Evolutionary conservation across 2,888 invertebrate genomes (phyloP), one percentile per base, ranked within the genome.

Genomic region (Calameuta filiformis): DNA sequence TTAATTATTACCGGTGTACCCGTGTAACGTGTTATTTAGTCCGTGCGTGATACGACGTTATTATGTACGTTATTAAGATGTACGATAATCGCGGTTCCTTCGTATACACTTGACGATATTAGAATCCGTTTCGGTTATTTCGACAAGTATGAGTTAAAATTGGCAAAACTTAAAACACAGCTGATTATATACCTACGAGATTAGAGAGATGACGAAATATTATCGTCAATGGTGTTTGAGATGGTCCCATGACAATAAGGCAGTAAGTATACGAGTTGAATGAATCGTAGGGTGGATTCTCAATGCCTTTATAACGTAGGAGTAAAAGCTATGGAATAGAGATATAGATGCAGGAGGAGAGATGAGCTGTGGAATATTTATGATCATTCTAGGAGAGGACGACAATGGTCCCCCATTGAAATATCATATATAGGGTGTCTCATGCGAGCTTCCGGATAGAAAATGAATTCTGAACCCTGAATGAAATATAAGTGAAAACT

Each of bases 321-420:
- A 77, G 77, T 74, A 75, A 76, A 76, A 77, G 79, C 69, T 77
- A 77, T 74, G 75, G 12, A 71, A 31, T 23, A 23, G 79, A 76
- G 78, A 68, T 71, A 76, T 77, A 73, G 74, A 75, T 78, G 77
- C 75, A 56, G 79, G 77, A 77, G 73, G 77, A 82, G 83, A 85
- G 85, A 86, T 81, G 87, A 87, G 85, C 80, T 82, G 84, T 87
- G 83, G 82, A 87, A 87, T 87, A 87, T 87, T 87, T 87, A 87
- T 87, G 86, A 83, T 84, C 85, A 85, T 86, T 86, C 85, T 86
- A 84, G 82, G 77, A 80, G 77, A 73, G 78, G 68, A 79, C 80
- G 85, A 85, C 87, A 86, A 86, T 85, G 83, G 79, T 80, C 76
- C 80, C 77, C 80, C 82, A 84, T 85, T 84, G 81, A 83, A 83